Evolutionary conservation across 2,888 invertebrate species (phyloP).

Genomic region (Trachelus tabidus): DNA sequence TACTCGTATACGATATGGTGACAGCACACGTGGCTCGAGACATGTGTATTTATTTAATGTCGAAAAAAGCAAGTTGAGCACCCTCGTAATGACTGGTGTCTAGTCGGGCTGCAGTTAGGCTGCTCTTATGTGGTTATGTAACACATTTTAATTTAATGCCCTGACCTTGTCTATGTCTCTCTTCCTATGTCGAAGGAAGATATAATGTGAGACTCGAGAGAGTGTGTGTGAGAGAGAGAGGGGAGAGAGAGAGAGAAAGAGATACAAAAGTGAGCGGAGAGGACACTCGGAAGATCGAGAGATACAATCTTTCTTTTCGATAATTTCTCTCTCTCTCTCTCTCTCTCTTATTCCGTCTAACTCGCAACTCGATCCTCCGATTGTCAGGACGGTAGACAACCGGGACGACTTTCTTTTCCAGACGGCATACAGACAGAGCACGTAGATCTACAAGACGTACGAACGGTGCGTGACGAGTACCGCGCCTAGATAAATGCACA

Average conservation of each 20-base stretch:
- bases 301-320: neutral
- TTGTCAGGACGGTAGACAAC: neutral
- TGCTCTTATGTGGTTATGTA: slow-evolving; percentile 55
- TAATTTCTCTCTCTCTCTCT: neutral
- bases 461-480: slow-evolving; percentile 56
- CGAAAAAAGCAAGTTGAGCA: slow-evolving; percentile 42
- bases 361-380: slow-evolving; percentile 15
- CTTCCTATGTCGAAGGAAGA: slow-evolving; percentile 46
- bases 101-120: slow-evolving; percentile 53
- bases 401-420: slow-evolving; percentile 43
- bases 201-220: neutral
- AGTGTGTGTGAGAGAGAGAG: slow-evolving; percentile 18
- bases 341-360: slow-evolving; percentile 9
- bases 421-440: slow-evolving; percentile 60
- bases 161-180: slow-evolving; percentile 61
- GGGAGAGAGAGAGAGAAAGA: neutral
- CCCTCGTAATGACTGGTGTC: slow-evolving; percentile 58
- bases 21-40: neutral
- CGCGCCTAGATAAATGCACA: slow-evolving; percentile 50
- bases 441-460: slow-evolving; percentile 55
- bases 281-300: neutral
- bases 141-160: slow-evolving; percentile 59
- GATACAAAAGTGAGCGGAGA: neutral
- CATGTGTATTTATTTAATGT: neutral
- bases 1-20: neutral